Conservation (phyloP, 1,140 invertebrate species). For the Drosophila paulistorum region DNA sequence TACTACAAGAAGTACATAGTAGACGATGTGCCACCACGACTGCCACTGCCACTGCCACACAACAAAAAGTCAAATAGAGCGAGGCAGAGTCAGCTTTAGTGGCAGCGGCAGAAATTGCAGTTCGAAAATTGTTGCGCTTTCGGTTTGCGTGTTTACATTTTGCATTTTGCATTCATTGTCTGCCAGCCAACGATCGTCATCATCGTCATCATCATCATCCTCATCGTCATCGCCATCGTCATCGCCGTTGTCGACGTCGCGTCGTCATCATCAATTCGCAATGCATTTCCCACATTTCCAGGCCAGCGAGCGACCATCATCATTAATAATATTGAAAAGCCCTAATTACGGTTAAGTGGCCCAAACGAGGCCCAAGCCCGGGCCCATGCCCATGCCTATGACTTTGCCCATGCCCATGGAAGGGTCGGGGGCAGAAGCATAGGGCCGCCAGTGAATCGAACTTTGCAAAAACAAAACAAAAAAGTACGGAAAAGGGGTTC, state of each 20-base stretch:
- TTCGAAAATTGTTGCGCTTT: slow-evolving; percentile 80
- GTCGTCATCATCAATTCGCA: slow-evolving; percentile 58
- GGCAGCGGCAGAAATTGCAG: slow-evolving; percentile 63
- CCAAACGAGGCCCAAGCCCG: slow-evolving; percentile 56
- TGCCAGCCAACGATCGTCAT: slow-evolving; percentile 40
- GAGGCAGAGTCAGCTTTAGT: slow-evolving; percentile 36
- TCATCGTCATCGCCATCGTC: slow-evolving; percentile 49
- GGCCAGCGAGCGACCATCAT: slow-evolving; percentile 67
- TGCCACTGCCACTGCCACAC: slow-evolving; percentile 30
- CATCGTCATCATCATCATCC: slow-evolving; percentile 21
- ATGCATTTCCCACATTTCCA: slow-evolving; percentile 77
- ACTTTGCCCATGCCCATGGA: not conserved
- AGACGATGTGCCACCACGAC: slow-evolving; percentile 2
- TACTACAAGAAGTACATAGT: slow-evolving; percentile 23
- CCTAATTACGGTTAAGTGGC: slow-evolving; percentile 81
- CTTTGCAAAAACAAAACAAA: slow-evolving; percentile 31
- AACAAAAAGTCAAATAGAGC: slow-evolving; percentile 76
- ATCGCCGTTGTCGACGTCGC: slow-evolving; percentile 32
- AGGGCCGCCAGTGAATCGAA: slow-evolving; percentile 40
- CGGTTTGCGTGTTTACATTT: slow-evolving; percentile 77
- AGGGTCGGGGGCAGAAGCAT: not conserved
- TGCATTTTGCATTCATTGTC: slow-evolving; percentile 64
- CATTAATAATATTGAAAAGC: slow-evolving; percentile 82
- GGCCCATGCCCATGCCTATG: not conserved
- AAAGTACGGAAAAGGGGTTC: slow-evolving; percentile 36